A percentile compares a stretch with the other conserved stretches of the same genome.
Conservation (phyloP, 30 jellyfish, hydroid and myxozoan species). For the Mastigias papua region DNA sequence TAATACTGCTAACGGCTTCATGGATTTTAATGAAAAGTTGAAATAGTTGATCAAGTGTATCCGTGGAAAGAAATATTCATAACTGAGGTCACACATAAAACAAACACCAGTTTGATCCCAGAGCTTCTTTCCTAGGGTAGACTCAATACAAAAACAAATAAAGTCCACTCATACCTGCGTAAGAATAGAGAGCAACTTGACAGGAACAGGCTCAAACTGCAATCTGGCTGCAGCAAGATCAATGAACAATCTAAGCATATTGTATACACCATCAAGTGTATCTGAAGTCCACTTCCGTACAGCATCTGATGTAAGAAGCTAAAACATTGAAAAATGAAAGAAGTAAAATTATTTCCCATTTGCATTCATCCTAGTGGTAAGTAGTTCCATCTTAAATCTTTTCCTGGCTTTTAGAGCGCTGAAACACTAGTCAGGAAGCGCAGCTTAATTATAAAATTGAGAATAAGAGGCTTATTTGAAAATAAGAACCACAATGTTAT, state of each 20-base stretch:
- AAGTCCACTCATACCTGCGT: slow-evolving; percentile 41
- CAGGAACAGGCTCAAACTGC: slow-evolving; percentile 70
- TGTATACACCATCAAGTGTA: slow-evolving; percentile 92
- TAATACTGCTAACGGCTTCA: too few species aligned
- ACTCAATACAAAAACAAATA: background rate
- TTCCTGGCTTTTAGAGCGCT: too few species aligned
- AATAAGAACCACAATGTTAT: background rate
- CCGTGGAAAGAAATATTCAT: too few species aligned
- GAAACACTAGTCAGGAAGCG: too few species aligned
- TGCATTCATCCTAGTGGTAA: too few species aligned
- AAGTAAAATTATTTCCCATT: background rate
- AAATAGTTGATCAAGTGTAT: too few species aligned
- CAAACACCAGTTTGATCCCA: too few species aligned
- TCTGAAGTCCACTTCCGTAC: slow-evolving; percentile 89
- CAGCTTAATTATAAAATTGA: too few species aligned
- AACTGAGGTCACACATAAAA: too few species aligned
- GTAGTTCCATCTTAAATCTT: too few species aligned
- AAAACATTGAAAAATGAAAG: background rate
- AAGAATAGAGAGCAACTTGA: slow-evolving; percentile 55
- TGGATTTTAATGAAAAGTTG: too few species aligned
- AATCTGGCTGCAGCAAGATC: slow-evolving; percentile 91
- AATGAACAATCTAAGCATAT: slow-evolving; percentile 80
- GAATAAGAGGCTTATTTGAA: background rate
- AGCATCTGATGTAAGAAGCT: slow-evolving; percentile 88
- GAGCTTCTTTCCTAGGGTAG: too few species aligned